phyloP scores from a whole-genome alignment of 2,113 vertebrate genomes.

The Cepphus grylle region DNA sequence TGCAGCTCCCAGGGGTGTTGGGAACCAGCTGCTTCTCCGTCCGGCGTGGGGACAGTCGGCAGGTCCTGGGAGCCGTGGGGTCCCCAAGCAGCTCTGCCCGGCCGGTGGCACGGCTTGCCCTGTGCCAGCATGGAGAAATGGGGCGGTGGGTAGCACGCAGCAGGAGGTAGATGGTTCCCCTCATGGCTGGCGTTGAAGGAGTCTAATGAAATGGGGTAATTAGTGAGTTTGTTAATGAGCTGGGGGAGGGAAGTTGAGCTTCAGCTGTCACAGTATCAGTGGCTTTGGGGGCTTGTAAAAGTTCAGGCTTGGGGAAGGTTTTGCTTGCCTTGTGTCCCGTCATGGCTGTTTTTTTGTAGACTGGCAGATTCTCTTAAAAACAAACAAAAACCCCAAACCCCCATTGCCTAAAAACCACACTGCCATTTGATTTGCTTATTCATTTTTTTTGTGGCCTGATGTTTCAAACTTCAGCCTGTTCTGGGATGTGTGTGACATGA shows the following conservation, averaged over 20 bases:
- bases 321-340: not conserved
- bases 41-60: accelerated
- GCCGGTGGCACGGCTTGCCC: accelerated
- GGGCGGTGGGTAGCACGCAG: accelerated
- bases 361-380: not conserved
- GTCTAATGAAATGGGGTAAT: not conserved
- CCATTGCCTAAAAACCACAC: accelerated
- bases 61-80: accelerated
- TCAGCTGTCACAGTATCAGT: accelerated
- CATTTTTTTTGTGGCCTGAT: not conserved
- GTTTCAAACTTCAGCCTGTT: not conserved
- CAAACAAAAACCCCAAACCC: not conserved
- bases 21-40: not conserved
- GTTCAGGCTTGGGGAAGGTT: not conserved
- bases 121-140: not conserved
- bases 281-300: not conserved
- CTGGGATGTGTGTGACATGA: not conserved
- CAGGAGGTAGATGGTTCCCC: not conserved
- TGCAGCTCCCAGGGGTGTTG: accelerated
- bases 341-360: not conserved
- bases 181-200: not conserved
- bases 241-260: not conserved
- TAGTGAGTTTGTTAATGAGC: not conserved
- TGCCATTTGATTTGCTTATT: not conserved
- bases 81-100: not conserved